phyloP scores from a whole-genome alignment of 2,113 vertebrate genomes.

The Sphyrna mokarran region DNA sequence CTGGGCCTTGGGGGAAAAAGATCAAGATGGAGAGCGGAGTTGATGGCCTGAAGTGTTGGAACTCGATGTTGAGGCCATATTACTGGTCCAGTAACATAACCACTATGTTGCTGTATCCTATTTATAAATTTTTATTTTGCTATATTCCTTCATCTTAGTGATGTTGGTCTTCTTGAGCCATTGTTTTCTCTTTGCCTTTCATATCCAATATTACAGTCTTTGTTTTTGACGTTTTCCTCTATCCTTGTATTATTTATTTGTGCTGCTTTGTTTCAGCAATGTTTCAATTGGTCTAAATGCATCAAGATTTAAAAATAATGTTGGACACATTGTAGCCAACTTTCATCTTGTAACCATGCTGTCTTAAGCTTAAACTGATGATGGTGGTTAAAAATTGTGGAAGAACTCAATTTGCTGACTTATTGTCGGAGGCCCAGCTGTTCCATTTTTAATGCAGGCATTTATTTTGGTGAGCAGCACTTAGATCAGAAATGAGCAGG shows the following conservation, averaged over 20 bases:
- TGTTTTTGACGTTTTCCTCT: not conserved
- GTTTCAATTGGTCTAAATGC: too few species aligned
- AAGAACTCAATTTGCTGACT: not conserved
- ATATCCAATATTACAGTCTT: too few species aligned
- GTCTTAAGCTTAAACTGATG: not conserved
- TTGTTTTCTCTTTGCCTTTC: not conserved
- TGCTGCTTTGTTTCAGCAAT: not conserved
- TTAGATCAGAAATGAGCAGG: not conserved
- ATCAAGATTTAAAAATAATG: not conserved
- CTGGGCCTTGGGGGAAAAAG: too few species aligned
- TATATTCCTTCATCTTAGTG: not conserved
- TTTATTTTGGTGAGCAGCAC: not conserved
- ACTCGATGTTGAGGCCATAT: too few species aligned
- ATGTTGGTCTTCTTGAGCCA: not conserved
- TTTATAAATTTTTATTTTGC: not conserved
- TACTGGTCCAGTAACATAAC: too few species aligned
- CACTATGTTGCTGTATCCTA: too few species aligned
- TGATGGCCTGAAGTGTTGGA: too few species aligned
- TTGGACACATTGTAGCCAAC: not conserved
- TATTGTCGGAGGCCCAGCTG: not conserved
- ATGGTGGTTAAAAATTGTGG: not conserved
- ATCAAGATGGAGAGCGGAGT: too few species aligned
- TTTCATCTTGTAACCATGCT: not conserved
- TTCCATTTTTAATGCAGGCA: not conserved
- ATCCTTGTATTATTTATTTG: conserved; percentile 7